Conservation (phyloP, 2,888 invertebrate genomes). For the Diaperis boleti region DNA sequence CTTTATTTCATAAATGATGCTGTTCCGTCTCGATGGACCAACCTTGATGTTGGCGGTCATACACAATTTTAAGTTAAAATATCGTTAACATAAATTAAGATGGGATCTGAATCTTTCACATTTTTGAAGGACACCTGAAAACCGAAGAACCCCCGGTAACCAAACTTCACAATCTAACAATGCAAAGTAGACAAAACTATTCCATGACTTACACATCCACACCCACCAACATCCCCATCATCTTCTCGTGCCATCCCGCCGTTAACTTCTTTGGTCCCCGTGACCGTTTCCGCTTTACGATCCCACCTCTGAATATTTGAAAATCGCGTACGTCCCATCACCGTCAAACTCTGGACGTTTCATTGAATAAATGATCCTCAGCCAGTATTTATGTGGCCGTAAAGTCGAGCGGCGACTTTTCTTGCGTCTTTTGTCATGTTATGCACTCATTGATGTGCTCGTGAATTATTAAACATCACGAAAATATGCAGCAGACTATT, state of each 20-base stretch:
- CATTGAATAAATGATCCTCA: slow-evolving; percentile 10
- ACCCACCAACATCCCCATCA: no score
- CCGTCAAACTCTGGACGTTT: slow-evolving; percentile 10
- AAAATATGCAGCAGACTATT: background rate
- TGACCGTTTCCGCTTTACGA: background rate
- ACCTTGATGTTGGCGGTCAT: no score
- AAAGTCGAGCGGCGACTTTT: background rate
- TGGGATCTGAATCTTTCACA: no score
- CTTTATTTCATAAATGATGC: no score
- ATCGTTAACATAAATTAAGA: no score
- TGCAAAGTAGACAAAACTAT: no score
- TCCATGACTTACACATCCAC: no score
- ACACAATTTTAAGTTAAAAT: no score
- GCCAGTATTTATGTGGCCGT: background rate
- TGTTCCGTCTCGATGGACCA: no score
- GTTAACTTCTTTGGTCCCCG: background rate
- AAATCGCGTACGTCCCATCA: slow-evolving; percentile 17
- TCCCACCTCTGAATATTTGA: slow-evolving; percentile 17
- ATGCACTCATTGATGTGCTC: background rate
- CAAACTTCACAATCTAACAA: no score
- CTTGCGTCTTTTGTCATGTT: background rate
- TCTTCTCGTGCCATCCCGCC: background rate
- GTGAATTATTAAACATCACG: background rate
- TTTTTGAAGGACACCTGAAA: no score
- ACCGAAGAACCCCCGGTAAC: no score